Evolutionary conservation across 2,113 vertebrate genomes (phyloP), one percentile per base, ranked within the genome.

Genomic region (Alouatta palliata): DNA sequence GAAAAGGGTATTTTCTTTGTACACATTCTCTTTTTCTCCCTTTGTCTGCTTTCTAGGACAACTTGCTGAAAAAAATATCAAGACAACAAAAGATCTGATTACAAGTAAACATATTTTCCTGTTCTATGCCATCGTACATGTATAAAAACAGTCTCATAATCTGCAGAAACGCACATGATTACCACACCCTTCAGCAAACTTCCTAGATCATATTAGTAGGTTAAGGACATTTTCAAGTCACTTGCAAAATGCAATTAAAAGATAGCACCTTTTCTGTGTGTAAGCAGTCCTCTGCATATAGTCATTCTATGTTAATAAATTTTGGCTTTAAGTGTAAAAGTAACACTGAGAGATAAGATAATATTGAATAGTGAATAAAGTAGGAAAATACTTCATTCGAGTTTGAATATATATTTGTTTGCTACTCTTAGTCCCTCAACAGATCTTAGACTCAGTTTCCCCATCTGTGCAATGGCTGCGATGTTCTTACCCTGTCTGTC

Each of bases 31-130:
- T 64, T 83, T 80, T 32, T 87, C 40, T 52, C 8, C 52, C 56
- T 58, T 76, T 27, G 12, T 21, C 32, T 43, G 6, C 56, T 94
- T 58, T 94, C 37, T 76, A 40, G 77, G 58, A 82, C 32, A 86
- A 68, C 52, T 75, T 49, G 45, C 56, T 91, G 14, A 88, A 87
- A 87, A 92, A 49, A 43, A 11, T 43, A 25, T 91, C 32, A 61
- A 85, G 56, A 84, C 90, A 87, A 75, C 76, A 70, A 87, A 95
- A 95, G 49, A 71, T 93, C 56, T 61, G 70, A 64, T 86, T 83
- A 52, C 13, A 84, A 71, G 54, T 61, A 56, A 79, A 87, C 88
- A 75, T 66, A 35, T 58, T 89, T 97, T 93, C 64, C 11, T 80
- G 40, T 61, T 76, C 70, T 87, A 32, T 64, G 52, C 66, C 56